These are phyloP conservation scores for Pteropus rufus DNA, from an alignment of 2,797 vertebrate species.

Conservation along the genomic window DNA sequence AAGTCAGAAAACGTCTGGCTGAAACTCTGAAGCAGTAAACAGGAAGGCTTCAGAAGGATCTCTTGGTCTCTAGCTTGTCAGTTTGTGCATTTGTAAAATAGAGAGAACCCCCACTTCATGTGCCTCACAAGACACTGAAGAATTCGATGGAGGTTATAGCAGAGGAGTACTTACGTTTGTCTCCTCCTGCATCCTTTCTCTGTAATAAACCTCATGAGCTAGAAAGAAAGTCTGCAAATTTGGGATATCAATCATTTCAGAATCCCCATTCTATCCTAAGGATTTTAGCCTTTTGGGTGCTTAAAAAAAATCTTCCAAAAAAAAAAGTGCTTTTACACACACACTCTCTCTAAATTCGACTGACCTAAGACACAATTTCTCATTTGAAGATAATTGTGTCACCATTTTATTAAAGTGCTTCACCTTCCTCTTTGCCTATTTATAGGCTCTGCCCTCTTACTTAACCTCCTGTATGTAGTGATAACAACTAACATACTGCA, in stretches of 20 bases:
- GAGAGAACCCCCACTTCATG: not conserved
- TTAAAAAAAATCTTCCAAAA: not conserved
- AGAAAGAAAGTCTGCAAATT: not conserved
- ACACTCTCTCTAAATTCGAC: not conserved
- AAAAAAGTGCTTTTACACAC: not conserved
- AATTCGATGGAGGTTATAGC: accelerated
- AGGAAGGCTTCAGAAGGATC: not conserved
- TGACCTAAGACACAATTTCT: not conserved
- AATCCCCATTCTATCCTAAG: not conserved
- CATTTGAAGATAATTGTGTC: not conserved
- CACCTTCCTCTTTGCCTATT: not conserved
- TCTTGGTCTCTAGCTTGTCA: not conserved
- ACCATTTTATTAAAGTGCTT: not conserved
- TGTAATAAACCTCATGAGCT: not conserved
- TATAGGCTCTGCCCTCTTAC: not conserved
- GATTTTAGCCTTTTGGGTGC: not conserved
- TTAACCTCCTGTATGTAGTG: too few species aligned
- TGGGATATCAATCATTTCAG: not conserved
- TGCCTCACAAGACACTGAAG: not conserved
- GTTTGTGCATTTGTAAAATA: not conserved
- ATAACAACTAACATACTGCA: not conserved
- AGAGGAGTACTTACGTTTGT: not conserved
- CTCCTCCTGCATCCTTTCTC: not conserved
- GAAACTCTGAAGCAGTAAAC: not conserved
- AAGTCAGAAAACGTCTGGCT: not conserved